These are phyloP conservation scores for Pediacus dermestoides DNA, from an alignment of 2,888 invertebrate genomes.

Conservation along the genomic window DNA sequence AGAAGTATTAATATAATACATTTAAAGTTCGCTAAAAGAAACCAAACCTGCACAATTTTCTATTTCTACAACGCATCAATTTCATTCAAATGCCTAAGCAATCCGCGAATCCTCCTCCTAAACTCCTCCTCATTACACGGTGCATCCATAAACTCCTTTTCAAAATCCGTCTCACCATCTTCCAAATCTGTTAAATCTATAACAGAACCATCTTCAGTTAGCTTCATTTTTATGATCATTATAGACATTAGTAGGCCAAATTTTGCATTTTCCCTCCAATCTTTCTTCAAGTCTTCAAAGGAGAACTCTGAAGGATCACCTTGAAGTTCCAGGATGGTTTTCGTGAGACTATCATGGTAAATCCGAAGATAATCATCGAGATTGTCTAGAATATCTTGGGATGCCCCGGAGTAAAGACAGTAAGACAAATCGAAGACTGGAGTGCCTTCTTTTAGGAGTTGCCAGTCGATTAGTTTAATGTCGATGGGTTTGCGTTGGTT, in stretches of 20 bases:
- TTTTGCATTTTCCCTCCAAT: conserved; percentile 17
- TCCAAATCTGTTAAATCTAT: not conserved
- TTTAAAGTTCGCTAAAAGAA: too few relatives aligned
- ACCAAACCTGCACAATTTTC: too few relatives aligned
- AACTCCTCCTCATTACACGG: not conserved
- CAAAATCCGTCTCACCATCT: not conserved
- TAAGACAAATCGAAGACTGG: conserved; percentile 33
- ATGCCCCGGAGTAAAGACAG: conserved; percentile 30
- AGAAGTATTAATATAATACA: too few relatives aligned
- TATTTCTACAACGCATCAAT: not conserved
- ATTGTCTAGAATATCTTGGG: conserved; percentile 27
- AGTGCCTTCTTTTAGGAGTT: conserved; percentile 13
- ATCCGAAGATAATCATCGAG: conserved; percentile 30
- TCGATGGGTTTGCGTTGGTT: conserved; percentile 5
- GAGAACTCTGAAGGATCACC: conserved; percentile 31
- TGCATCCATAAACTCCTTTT: not conserved
- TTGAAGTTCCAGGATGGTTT: conserved; percentile 23
- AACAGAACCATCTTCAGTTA: not conserved
- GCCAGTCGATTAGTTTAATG: conserved; percentile 22
- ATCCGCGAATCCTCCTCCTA: not conserved
- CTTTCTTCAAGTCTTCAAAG: conserved; percentile 14
- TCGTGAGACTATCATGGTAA: conserved; percentile 33
- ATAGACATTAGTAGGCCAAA: conserved; percentile 4
- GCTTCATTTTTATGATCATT: not conserved
- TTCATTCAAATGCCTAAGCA: not conserved